Conservation (phyloP, 2,113 vertebrate species). For the Apistogramma diplotaenia region DNA sequence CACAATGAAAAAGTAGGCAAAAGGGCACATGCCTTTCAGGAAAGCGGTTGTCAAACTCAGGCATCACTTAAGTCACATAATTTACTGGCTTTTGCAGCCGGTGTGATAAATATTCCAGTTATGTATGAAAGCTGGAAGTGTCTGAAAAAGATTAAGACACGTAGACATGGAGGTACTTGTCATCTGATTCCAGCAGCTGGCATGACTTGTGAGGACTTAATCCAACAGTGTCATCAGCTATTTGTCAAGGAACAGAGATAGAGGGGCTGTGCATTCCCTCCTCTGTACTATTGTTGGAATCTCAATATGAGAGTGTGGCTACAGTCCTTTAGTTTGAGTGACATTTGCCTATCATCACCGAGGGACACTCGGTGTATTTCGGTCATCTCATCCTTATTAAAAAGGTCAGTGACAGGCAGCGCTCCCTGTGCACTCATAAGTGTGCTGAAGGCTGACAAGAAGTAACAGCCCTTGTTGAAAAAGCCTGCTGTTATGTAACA, state of each 20-base stretch:
- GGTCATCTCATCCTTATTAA: slow-evolving; percentile 30
- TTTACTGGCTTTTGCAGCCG: slow-evolving; percentile 36
- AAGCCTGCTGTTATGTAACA: slow-evolving; percentile 30
- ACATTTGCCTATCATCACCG: slow-evolving; percentile 37
- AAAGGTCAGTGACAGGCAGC: slow-evolving; percentile 57
- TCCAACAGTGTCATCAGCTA: slow-evolving; percentile 57
- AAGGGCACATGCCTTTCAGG: slow-evolving; percentile 46
- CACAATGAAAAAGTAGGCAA: slow-evolving; percentile 36
- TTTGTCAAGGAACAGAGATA: slow-evolving; percentile 50
- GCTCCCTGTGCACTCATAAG: slow-evolving; percentile 10
- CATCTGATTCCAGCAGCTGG: slow-evolving; percentile 61
- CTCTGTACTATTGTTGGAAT: slow-evolving; percentile 32
- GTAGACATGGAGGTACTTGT: slow-evolving; percentile 41
- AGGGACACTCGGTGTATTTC: slow-evolving; percentile 39
- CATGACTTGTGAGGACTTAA: slow-evolving; percentile 61
- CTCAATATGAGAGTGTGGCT: slow-evolving; percentile 28
- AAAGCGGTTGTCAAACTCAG: slow-evolving; percentile 22
- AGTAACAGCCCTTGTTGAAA: slow-evolving; percentile 42
- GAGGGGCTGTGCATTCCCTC: slow-evolving; percentile 13
- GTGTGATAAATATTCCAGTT: slow-evolving; percentile 30
- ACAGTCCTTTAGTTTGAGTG: slow-evolving; percentile 42
- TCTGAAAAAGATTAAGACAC: slow-evolving; percentile 49
- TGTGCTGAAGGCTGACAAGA: slow-evolving; percentile 22
- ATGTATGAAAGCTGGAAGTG: slow-evolving; percentile 17
- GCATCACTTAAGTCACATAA: slow-evolving; percentile 29